Conservation (phyloP, 2,797 vertebrate genomes). For the Hippopotamyrus pictus region DNA sequence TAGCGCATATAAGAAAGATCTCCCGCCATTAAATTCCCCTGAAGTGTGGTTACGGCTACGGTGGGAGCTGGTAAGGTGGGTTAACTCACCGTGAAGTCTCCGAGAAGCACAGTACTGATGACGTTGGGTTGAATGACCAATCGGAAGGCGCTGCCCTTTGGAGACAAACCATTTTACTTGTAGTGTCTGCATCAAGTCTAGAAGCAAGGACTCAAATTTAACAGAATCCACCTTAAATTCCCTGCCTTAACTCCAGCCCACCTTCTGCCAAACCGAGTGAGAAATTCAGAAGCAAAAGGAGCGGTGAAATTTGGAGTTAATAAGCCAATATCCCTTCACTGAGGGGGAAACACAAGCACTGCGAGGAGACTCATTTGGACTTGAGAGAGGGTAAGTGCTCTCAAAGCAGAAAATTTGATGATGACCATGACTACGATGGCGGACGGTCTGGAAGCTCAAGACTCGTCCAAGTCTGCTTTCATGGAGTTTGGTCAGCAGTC, state of each 20-base stretch:
- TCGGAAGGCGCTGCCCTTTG: conserved; percentile 95
- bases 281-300: conserved; percentile 61
- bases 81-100: conserved; percentile 78
- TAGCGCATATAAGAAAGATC: conserved; percentile 54
- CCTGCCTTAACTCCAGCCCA: conserved; percentile 78
- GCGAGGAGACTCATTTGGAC: conserved; percentile 66
- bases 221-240: conserved; percentile 90
- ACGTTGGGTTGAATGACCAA: conserved; percentile 92
- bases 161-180: conserved; percentile 97
- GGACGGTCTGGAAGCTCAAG: conserved; percentile 98
- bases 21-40: conserved; percentile 62
- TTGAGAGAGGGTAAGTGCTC: conserved; percentile 77
- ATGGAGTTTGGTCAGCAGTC: conserved; percentile 94
- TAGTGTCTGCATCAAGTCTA: conserved; percentile 90
- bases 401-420: conserved; percentile 95
- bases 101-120: conserved; percentile 76
- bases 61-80: conserved; percentile 70
- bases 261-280: conserved; percentile 65
- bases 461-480: conserved; percentile 98
- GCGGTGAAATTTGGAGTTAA: conserved; percentile 64
- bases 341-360: conserved; percentile 60
- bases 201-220: conserved; percentile 88
- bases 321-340: conserved; percentile 69
- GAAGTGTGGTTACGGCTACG: conserved; percentile 51
- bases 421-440: conserved; percentile 99